Base-by-base conservation (phyloP, 2,888 invertebrate species). In the Microctonus aethiopoides region DNA sequence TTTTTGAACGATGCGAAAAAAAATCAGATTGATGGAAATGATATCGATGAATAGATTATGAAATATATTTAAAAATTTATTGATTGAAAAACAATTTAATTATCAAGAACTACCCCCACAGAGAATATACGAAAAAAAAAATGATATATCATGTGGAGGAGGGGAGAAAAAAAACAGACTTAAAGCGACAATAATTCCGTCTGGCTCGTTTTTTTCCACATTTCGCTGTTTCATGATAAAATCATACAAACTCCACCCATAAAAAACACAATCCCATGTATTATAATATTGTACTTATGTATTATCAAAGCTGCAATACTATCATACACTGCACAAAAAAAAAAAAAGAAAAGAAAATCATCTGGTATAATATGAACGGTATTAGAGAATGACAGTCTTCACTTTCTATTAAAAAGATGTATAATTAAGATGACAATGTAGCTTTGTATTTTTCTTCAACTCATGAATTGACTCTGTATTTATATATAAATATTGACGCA, bases 171-270 rank as follows among this genome's bases (percentile, higher is more conserved):
- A 51, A 34, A 56, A 69, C 46, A 63, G 54, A 51, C 63, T 64
- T 46, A 60, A 57, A 64, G 60, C 39, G 80, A 80, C 80, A 80
- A 80, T 80, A 80, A 80, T 77, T 80, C 74, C 76, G 69, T 74
- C 75, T 78, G 73, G 71, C 77, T 80, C 74, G 72, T n/a, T 61
- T 60, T 64, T 36, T 68, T 63, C 62, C 46, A 26, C 39, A 52
- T 59, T 59, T 63, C 26, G 26, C 46, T 57, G 22, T 67, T 46
- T 26, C 57, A 64, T 69, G 9, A 59, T 51, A 24, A 26, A n/a
- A 57, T 32, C 16, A 61, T 51, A n/a, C 61, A 67, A 22, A 24
- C 34, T 56, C 26, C 13, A 56, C 54, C 36, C 10, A 26, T 24
- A 36, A n/a, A 54, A n/a, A 26, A 46, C 6, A 60, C 16, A 41